phyloP scores from a whole-genome alignment of 2,888 invertebrate species.

The Euzetes globulus region DNA sequence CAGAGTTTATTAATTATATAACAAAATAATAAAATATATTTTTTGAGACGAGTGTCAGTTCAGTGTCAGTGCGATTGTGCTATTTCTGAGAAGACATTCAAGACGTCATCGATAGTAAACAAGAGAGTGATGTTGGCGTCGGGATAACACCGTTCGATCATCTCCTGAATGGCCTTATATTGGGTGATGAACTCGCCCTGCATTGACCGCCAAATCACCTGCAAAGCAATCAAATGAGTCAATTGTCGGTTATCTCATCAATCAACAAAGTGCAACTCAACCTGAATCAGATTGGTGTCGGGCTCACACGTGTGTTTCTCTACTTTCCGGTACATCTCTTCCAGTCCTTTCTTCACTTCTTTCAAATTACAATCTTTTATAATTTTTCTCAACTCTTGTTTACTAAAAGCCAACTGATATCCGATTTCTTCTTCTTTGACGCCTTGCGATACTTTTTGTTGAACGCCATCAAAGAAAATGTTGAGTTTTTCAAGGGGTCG shows the following conservation, averaged over 20 bases:
- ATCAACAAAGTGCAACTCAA: background rate
- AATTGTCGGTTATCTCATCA: no score
- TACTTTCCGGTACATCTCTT: slow-evolving; percentile 79
- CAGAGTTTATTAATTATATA: slow-evolving; percentile 57
- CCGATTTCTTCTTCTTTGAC: slow-evolving; percentile 95
- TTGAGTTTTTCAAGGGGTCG: slow-evolving; percentile 82
- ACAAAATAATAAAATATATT: background rate
- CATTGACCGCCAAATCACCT: slow-evolving; percentile 99
- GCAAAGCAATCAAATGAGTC: slow-evolving; percentile 41
- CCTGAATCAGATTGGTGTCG: slow-evolving; percentile 73
- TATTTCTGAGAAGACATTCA: slow-evolving; percentile 95
- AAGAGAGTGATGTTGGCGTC: slow-evolving; percentile 87
- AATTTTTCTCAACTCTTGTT: slow-evolving; percentile 88
- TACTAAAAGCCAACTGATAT: slow-evolving; percentile 93
- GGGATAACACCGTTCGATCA: slow-evolving; percentile 91
- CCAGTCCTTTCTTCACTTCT: slow-evolving; percentile 77
- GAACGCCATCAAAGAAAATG: slow-evolving; percentile 95
- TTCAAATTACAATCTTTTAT: slow-evolving; percentile 87
- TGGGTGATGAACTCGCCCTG: slow-evolving; percentile 97
- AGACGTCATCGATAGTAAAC: slow-evolving; percentile 89
- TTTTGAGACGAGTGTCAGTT: background rate
- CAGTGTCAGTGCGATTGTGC: slow-evolving; percentile 72
- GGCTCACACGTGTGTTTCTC: slow-evolving; percentile 96
- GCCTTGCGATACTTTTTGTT: slow-evolving; percentile 83
- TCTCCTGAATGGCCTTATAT: slow-evolving; percentile 82